Conservation (phyloP, 1,140 invertebrate genomes). For the Neodiprion fabricii region DNA sequence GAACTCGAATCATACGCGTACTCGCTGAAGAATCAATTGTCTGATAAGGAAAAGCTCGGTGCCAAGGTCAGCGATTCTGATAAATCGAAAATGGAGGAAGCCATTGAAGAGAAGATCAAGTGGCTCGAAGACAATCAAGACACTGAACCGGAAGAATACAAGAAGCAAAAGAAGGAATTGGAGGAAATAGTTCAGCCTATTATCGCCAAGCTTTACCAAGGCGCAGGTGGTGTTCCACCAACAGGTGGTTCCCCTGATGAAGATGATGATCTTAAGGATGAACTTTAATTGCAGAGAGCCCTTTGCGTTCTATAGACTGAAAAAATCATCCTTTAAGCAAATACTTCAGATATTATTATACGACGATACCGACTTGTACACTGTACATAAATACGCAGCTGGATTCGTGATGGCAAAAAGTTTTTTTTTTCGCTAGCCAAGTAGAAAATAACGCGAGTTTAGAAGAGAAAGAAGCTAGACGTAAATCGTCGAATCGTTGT, state of each 20-base stretch:
- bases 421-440: slow-evolving; percentile 10
- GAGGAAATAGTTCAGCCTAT: slow-evolving; percentile 97
- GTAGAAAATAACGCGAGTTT: background rate
- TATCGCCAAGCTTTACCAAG: slow-evolving; percentile 96
- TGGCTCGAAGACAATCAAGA: slow-evolving; percentile 98
- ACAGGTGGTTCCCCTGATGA: slow-evolving; percentile 69
- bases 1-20: slow-evolving; percentile 98
- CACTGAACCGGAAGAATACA: slow-evolving; percentile 92
- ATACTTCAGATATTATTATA: slow-evolving; percentile 37
- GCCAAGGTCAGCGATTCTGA: slow-evolving; percentile 89
- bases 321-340: slow-evolving; percentile 40
- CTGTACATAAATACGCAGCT: background rate
- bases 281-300: slow-evolving; percentile 72
- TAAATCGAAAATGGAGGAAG: slow-evolving; percentile 94
- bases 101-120: slow-evolving; percentile 96
- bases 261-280: slow-evolving; percentile 85
- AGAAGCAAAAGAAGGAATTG: slow-evolving; percentile 96
- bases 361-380: slow-evolving; percentile 10
- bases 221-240: slow-evolving; percentile 77
- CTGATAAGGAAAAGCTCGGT: slow-evolving; percentile 98
- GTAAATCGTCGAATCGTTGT: background rate
- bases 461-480: slow-evolving; percentile 11
- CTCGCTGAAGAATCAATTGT: slow-evolving; percentile 96
- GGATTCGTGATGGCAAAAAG: background rate
- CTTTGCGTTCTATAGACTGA: slow-evolving; percentile 48